Conservation (phyloP, 2,797 vertebrate genomes). For the Pteropus rufus region DNA sequence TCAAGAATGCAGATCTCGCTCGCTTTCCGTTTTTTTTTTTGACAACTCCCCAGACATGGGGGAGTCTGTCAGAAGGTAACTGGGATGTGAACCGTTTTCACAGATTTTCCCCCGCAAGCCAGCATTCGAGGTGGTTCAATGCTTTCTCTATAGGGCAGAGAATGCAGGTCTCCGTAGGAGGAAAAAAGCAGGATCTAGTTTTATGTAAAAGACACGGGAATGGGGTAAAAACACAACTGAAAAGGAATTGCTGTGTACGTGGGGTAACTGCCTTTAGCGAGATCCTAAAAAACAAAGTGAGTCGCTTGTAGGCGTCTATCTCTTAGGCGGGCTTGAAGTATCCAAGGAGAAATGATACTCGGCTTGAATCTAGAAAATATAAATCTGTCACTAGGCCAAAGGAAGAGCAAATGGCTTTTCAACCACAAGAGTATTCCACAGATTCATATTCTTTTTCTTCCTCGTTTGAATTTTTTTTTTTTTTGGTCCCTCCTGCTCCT, state of each 20-base stretch:
- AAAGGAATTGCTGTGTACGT: neutral
- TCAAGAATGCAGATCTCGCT: neutral
- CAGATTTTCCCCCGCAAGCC: neutral
- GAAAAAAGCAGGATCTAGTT: neutral
- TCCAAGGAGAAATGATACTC: neutral
- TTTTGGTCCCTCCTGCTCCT: neutral
- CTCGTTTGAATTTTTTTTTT: neutral
- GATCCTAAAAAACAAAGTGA: neutral
- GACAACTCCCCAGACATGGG: neutral
- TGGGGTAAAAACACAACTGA: neutral
- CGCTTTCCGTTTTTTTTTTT: neutral
- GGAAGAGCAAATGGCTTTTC: neutral
- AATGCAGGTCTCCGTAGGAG: neutral
- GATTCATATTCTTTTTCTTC: neutral
- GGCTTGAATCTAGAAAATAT: neutral
- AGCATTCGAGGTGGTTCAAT: neutral
- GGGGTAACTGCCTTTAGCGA: neutral
- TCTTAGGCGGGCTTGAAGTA: neutral
- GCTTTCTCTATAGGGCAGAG: neutral
- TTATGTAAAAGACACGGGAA: neutral
- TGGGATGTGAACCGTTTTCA: neutral
- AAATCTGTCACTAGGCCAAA: neutral
- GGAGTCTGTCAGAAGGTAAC: neutral
- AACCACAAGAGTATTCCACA: neutral
- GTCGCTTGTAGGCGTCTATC: fast-evolving